Evolutionary conservation across 2,113 vertebrate genomes (phyloP).

Genomic region (Echinops telfairi): DNA sequence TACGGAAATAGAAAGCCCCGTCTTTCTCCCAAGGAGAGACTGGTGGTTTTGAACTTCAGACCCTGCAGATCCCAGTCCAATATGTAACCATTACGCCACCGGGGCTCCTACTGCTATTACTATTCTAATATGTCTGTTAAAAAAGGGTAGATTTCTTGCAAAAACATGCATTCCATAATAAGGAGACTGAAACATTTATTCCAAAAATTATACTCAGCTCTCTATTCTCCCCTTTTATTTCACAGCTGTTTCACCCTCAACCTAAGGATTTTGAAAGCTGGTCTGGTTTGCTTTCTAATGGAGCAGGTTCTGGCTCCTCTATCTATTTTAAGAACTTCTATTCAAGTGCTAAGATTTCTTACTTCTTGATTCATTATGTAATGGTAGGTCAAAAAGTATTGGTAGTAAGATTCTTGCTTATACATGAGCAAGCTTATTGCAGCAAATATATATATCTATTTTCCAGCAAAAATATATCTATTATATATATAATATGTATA

Average conservation of each 20-base stretch:
- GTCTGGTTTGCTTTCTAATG: background rate
- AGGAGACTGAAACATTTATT: background rate
- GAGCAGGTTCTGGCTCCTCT: background rate
- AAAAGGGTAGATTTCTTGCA: background rate
- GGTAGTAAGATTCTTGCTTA: no score
- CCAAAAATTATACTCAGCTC: background rate
- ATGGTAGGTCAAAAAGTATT: no score
- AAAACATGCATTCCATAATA: background rate
- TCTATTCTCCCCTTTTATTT: background rate
- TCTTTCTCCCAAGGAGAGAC: no score
- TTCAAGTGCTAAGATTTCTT: background rate
- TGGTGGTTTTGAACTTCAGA: no score
- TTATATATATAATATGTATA: no score
- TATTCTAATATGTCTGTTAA: background rate
- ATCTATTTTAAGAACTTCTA: background rate
- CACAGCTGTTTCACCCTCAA: background rate
- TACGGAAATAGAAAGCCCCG: no score
- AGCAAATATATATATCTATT: no score
- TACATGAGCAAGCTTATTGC: no score
- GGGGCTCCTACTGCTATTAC: background rate
- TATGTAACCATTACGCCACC: no score
- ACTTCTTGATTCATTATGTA: background rate
- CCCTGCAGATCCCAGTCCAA: no score
- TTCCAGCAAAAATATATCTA: no score
- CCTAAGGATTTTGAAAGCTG: background rate